Base-by-base conservation (phyloP, 2,797 vertebrate species). In the Lindbergichthys nudifrons region DNA sequence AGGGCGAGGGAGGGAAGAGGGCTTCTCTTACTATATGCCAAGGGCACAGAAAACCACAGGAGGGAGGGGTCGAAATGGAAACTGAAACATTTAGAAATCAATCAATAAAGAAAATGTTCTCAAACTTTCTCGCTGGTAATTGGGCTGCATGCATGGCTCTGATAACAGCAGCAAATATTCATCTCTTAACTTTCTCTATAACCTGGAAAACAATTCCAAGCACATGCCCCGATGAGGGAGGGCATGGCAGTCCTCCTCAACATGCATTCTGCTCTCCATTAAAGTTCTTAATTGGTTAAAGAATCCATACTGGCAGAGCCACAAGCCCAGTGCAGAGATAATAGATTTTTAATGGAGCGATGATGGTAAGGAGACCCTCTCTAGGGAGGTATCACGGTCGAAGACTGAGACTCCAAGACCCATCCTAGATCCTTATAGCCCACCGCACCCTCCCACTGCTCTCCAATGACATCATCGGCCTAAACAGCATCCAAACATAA, bases 341-440 rank as follows among this genome's bases (percentile, higher is more conserved):
- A 95, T 91, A 90, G 93, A 94, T 95, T 93, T 94, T 90, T 92
- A 94, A 94, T 93, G 90, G 90, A 89, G 77, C 81, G 41, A 89
- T 90, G 89, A 93, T 89, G 89, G 92, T 90, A 94, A 93, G 88
- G 80, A 85, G 88, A 93, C 83, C 87, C 90, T 94, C 95, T 92
- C 92, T 30, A 69, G 93, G 92, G 93, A 94, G 67, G 81, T 81
- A 90, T 91, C 85, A 88, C 57, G 68, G 88, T 91, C 82, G 45
- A 92, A 91, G 71, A 85, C 85, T 66, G 79, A 92, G 90, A 87
- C 89, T 89, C 84, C 76, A 79, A 79, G 87, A 89, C 79, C 89
- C 86, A 88, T 90, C 83, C 75, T 85, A 79, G 78, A 89, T 85
- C 78, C 88, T 87, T 21, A 85, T 79, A 84, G 74, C 86, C 82